phyloP scores from a whole-genome alignment of 1,140 invertebrate species.

The Monomorium pharaonis region DNA sequence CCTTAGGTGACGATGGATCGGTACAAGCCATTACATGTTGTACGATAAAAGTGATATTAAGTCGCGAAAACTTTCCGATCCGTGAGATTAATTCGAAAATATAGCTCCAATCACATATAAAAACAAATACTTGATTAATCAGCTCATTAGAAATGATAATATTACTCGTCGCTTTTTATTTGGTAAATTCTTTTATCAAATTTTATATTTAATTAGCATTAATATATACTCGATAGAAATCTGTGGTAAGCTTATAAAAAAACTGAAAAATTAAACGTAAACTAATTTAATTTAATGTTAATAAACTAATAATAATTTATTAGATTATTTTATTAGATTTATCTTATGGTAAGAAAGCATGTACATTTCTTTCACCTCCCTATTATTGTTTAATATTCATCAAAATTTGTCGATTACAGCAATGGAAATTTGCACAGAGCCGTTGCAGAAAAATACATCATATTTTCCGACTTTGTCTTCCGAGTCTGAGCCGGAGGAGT shows the following conservation, averaged over 20 bases:
- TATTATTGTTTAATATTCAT: neutral
- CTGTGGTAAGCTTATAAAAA: neutral
- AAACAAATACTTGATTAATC: neutral
- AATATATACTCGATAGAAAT: neutral
- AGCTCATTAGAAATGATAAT: neutral
- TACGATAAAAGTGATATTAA: slow-evolving; percentile 16
- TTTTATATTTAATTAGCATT: neutral
- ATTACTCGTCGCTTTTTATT: neutral
- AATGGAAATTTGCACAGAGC: neutral
- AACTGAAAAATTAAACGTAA: neutral
- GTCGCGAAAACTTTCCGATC: slow-evolving; percentile 7
- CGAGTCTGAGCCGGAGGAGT: slow-evolving; percentile 20
- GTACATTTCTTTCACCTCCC: neutral
- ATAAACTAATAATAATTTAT: neutral
- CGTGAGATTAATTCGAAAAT: neutral
- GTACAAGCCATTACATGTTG: slow-evolving; percentile 10
- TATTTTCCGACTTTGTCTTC: slow-evolving; percentile 33
- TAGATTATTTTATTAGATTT: neutral
- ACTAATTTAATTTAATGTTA: neutral
- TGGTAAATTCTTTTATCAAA: neutral
- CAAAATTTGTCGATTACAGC: neutral
- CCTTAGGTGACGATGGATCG: slow-evolving; percentile 38
- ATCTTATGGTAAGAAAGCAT: neutral
- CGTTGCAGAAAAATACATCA: slow-evolving; percentile 31
- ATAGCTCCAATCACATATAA: neutral